Conservation (phyloP, 2,888 invertebrate genomes). For the Amphipyra tragopoginis region DNA sequence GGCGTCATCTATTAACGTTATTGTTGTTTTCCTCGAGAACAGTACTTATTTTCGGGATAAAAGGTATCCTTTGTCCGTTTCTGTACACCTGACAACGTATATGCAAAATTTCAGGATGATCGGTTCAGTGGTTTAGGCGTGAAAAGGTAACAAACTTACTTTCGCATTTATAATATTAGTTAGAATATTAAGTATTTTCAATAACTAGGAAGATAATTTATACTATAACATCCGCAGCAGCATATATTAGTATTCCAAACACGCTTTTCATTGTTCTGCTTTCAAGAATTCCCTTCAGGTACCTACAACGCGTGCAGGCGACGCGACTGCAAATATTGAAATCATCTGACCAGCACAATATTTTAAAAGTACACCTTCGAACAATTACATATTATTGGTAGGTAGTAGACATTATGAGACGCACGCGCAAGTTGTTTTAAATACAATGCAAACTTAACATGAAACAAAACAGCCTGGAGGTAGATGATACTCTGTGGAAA, state of each 20-base stretch:
- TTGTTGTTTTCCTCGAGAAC: too few species aligned
- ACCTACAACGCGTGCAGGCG: slow-evolving; percentile 41
- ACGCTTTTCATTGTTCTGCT: slow-evolving; percentile 50
- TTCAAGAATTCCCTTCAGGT: slow-evolving; percentile 47
- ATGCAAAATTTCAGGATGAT: too few species aligned
- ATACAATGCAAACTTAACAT: not conserved
- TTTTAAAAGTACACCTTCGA: slow-evolving; percentile 5
- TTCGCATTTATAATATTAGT: too few species aligned
- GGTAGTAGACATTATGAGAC: not conserved
- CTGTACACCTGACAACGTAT: too few species aligned
- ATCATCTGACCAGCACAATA: slow-evolving; percentile 20
- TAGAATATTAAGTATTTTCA: slow-evolving; percentile 24
- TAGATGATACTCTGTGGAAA: too few species aligned
- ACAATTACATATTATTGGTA: not conserved
- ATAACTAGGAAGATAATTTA: slow-evolving; percentile 35
- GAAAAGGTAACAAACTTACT: too few species aligned
- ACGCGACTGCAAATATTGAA: slow-evolving; percentile 47
- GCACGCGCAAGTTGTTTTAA: not conserved
- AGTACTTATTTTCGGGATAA: too few species aligned
- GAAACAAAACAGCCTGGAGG: too few species aligned
- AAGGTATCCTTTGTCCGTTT: too few species aligned
- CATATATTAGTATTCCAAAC: slow-evolving; percentile 43
- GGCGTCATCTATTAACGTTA: too few species aligned
- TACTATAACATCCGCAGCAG: slow-evolving; percentile 31
- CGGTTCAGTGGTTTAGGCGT: too few species aligned